phyloP scores from a whole-genome alignment of 2,113 vertebrate species.

The cattle (Bos taurus) region DNA sequence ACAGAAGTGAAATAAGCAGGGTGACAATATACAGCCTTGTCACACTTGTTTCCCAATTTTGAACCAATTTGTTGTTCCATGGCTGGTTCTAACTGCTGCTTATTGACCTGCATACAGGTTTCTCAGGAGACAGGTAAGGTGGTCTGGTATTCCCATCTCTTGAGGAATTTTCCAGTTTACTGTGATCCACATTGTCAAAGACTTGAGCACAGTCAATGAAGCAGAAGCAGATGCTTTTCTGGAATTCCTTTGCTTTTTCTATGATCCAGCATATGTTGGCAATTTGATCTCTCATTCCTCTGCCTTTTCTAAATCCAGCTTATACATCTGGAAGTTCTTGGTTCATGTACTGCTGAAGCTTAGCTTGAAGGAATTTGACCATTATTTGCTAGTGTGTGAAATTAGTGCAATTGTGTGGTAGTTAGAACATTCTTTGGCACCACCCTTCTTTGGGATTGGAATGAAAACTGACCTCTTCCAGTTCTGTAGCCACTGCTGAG shows the following conservation, averaged over 20 bases:
- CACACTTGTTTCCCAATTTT: neutral
- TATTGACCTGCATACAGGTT: neutral
- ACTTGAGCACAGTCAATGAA: neutral
- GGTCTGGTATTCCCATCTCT: neutral
- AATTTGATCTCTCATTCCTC: neutral
- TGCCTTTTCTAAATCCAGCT: neutral
- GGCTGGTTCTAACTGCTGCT: neutral
- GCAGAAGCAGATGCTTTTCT: neutral
- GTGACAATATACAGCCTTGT: neutral
- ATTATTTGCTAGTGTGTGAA: neutral
- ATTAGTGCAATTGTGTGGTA: neutral
- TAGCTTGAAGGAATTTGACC: neutral
- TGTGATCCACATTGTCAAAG: neutral
- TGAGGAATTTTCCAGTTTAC: neutral
- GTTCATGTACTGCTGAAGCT: neutral
- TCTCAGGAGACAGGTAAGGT: neutral
- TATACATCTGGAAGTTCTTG: neutral
- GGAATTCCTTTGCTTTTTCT: neutral
- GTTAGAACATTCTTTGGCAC: neutral
- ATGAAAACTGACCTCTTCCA: neutral
- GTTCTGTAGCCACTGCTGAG: neutral
- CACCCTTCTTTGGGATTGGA: neutral
- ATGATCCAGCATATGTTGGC: neutral
- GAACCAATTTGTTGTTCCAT: neutral
- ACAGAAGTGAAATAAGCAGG: neutral